A percentile compares a stretch with the other conserved stretches of the same genome.
Conservation (phyloP, 2,113 vertebrate genomes). For the Conger conger region DNA sequence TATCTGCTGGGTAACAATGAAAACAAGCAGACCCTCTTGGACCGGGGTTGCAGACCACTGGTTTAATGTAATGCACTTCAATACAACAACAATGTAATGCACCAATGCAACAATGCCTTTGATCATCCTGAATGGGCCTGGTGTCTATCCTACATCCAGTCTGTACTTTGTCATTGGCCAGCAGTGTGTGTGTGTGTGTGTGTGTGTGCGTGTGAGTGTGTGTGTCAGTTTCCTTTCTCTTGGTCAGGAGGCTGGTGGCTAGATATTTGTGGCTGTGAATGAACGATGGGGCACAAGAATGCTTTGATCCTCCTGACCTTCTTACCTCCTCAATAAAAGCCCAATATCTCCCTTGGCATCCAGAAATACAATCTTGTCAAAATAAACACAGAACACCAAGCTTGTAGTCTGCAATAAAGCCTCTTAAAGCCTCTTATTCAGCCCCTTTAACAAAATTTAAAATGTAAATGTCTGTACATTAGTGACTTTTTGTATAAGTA, state of each 20-base stretch:
- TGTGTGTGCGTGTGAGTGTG: slow-evolving; percentile 14
- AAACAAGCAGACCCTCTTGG: background rate
- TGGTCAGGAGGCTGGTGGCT: background rate
- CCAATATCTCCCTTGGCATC: background rate
- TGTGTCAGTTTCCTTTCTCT: background rate
- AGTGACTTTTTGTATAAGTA: background rate
- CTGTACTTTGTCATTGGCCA: background rate
- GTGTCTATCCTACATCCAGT: background rate
- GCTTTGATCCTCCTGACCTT: slow-evolving; percentile 3
- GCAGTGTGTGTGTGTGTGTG: too few relatives aligned
- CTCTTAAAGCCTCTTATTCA: background rate
- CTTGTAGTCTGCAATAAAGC: background rate
- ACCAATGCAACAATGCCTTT: background rate
- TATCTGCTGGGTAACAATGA: background rate
- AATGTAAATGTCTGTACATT: background rate
- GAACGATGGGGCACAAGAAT: background rate
- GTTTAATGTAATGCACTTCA: background rate
- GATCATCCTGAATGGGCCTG: background rate
- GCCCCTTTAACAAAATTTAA: background rate
- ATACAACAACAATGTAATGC: background rate
- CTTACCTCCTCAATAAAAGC: background rate
- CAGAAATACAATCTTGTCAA: background rate
- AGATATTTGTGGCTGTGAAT: background rate
- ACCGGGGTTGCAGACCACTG: background rate
- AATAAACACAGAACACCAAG: background rate